Percentiles rank a stretch among this genome's conserved stretches.
These are phyloP conservation scores for Copsychus sechellarum DNA, from an alignment of 2,113 vertebrate species.

Conservation along the genomic window DNA sequence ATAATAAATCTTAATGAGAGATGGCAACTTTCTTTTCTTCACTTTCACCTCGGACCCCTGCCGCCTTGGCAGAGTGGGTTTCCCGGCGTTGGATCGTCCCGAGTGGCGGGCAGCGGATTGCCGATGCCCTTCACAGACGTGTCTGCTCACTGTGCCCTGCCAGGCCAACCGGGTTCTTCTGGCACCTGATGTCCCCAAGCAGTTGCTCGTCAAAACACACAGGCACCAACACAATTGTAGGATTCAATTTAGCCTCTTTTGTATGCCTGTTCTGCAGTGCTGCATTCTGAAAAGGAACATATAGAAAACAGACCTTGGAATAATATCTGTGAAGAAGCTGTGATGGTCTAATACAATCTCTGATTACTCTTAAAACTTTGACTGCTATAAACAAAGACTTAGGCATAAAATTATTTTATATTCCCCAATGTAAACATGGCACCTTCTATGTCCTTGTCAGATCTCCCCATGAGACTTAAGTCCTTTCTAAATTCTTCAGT, in stretches of 20 bases:
- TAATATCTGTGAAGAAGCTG: not conserved
- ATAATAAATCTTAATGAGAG: constrained; percentile 72
- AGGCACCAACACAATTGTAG: not conserved
- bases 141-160: rapidly evolving
- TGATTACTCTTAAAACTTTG: not conserved
- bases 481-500: not conserved
- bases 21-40: constrained; percentile 12
- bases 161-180: not conserved
- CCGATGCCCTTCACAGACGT: rapidly evolving
- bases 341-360: not conserved
- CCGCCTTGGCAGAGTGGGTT: not conserved
- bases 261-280: not conserved
- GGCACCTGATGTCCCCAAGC: not conserved
- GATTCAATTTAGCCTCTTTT: not conserved
- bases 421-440: not conserved
- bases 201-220: not conserved
- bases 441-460: not conserved
- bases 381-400: not conserved
- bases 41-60: not conserved
- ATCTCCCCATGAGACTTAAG: not conserved
- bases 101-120: not conserved
- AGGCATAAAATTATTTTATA: not conserved
- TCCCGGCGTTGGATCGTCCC: not conserved
- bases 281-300: not conserved
- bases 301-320: not conserved